phyloP scores from a whole-genome alignment of 1,140 invertebrate genomes.

The Aphaenogaster floridana region DNA sequence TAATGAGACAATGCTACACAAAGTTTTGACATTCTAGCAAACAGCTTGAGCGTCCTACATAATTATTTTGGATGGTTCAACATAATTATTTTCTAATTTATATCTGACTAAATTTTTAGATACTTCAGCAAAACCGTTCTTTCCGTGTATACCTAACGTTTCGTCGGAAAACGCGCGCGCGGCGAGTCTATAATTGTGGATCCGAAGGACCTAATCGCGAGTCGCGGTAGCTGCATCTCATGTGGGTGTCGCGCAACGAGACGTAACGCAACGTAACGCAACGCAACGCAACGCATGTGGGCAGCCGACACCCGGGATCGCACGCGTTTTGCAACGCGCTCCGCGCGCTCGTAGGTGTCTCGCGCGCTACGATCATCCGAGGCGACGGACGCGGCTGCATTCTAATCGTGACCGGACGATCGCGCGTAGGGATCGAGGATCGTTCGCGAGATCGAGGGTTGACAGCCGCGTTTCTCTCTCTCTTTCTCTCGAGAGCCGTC shows the following conservation, averaged over 20 bases:
- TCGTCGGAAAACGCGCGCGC: background rate
- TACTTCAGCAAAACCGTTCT: too few species aligned
- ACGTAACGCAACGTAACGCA: background rate
- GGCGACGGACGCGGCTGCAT: slow-evolving; percentile 21
- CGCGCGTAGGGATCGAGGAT: slow-evolving; percentile 8
- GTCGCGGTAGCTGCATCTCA: slow-evolving; percentile 55
- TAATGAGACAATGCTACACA: too few species aligned
- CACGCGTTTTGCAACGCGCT: slow-evolving; percentile 75
- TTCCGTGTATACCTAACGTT: background rate
- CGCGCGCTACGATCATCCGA: slow-evolving; percentile 27
- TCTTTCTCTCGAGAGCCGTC: slow-evolving; percentile 13
- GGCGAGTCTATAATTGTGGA: slow-evolving; percentile 58
- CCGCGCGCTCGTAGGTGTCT: background rate
- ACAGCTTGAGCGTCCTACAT: too few species aligned
- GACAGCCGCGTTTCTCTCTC: slow-evolving; percentile 37
- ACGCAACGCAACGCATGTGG: slow-evolving; percentile 71
- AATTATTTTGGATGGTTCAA: too few species aligned
- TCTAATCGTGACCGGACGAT: slow-evolving; percentile 66
- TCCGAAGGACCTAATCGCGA: slow-evolving; percentile 28
- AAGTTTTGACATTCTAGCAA: too few species aligned
- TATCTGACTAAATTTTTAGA: too few species aligned
- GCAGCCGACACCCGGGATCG: slow-evolving; percentile 76
- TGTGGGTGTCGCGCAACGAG: slow-evolving; percentile 73
- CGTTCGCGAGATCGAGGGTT: slow-evolving; percentile 15
- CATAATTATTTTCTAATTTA: too few species aligned